Conservation (phyloP, 2,797 vertebrate genomes). For the Euthynnus affinis region DNA sequence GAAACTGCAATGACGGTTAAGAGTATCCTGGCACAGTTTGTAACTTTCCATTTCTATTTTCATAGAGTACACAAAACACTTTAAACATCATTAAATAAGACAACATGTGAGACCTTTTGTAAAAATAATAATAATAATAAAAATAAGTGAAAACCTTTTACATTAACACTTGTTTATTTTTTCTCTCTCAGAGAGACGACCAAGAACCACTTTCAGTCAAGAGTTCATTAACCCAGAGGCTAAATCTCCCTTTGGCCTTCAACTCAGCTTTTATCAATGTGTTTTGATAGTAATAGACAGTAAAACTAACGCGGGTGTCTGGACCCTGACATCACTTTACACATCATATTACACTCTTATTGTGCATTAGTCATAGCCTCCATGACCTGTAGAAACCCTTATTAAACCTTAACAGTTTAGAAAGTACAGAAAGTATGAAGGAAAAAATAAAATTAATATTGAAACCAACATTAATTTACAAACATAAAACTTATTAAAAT, state of each 20-base stretch:
- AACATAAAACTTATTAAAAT: too few relatives aligned
- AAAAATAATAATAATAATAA: not conserved
- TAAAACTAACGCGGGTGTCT: slow-evolving; percentile 70
- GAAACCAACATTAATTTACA: not conserved
- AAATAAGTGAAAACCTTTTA: not conserved
- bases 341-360: slow-evolving; percentile 40
- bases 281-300: slow-evolving; percentile 77
- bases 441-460: not conserved
- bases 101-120: not conserved
- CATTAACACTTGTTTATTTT: not conserved
- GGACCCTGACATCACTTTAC: slow-evolving; percentile 74
- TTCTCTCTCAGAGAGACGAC: slow-evolving; percentile 2
- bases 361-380: slow-evolving; percentile 41
- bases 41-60: slow-evolving; percentile 2
- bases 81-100: not conserved
- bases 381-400: not conserved
- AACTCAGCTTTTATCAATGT: slow-evolving; percentile 78
- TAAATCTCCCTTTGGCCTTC: slow-evolving; percentile 75
- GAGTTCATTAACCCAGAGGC: slow-evolving; percentile 74
- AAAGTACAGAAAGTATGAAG: not conserved
- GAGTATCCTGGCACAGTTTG: not conserved
- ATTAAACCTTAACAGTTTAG: not conserved
- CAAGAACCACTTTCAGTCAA: slow-evolving; percentile 29
- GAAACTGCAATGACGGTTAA: not conserved
- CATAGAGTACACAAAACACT: not conserved